Conservation (phyloP, 2,888 invertebrate genomes). For the Onchidella celtica region DNA sequence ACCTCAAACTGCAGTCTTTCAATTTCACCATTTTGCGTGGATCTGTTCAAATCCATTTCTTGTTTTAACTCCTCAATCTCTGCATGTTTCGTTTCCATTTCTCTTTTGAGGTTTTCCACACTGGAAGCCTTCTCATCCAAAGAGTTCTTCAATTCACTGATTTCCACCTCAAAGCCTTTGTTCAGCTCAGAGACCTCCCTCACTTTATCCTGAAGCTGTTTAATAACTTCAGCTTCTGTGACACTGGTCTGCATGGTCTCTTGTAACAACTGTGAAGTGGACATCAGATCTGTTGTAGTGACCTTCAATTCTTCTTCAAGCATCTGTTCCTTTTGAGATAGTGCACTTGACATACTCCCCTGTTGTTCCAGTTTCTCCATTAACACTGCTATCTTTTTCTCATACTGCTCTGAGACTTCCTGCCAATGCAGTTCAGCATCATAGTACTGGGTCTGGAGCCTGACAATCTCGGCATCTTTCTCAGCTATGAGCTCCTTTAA, state of each 20-base stretch:
- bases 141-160: background rate
- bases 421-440: slow-evolving; percentile 55
- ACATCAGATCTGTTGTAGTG: slow-evolving; percentile 38
- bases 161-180: background rate
- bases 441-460: slow-evolving; percentile 54
- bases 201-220: slow-evolving; percentile 15
- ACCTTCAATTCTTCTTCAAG: slow-evolving; percentile 46
- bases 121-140: slow-evolving; percentile 9
- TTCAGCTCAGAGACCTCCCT: background rate
- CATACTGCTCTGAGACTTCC: slow-evolving; percentile 52
- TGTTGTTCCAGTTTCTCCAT: slow-evolving; percentile 43
- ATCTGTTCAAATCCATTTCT: background rate
- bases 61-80: slow-evolving; percentile 1
- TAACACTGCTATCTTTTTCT: slow-evolving; percentile 44
- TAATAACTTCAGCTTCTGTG: slow-evolving; percentile 17
- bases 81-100: slow-evolving; percentile 10
- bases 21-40: background rate
- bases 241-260: slow-evolving; percentile 26
- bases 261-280: slow-evolving; percentile 45
- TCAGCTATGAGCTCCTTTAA: slow-evolving; percentile 53
- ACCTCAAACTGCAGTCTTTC: slow-evolving; percentile 44
- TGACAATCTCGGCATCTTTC: slow-evolving; percentile 56
- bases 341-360: slow-evolving; percentile 34
- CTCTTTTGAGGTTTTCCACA: slow-evolving; percentile 28
- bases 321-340: slow-evolving; percentile 31